Percentiles rank a stretch among this genome's conserved stretches.
phyloP scores from a whole-genome alignment of 2,797 vertebrate genomes.

The Coluber constrictor region DNA sequence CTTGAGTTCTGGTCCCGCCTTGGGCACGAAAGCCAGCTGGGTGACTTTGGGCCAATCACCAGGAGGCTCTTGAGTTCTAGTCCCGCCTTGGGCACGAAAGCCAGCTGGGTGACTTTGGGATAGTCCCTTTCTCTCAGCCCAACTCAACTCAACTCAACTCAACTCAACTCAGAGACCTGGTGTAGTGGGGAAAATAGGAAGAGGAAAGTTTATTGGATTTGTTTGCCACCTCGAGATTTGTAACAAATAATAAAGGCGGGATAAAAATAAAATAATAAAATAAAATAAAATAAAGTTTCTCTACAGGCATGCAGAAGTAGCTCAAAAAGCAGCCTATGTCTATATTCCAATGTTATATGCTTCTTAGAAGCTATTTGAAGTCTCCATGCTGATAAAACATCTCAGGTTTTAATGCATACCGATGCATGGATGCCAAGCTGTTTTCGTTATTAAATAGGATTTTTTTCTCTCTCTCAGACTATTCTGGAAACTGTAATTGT shows the following conservation, averaged over 20 bases:
- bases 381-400: too few species aligned
- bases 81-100: not conserved
- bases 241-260: not conserved
- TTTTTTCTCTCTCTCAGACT: not conserved
- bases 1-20: too few species aligned
- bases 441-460: not conserved
- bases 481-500: too few species aligned
- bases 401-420: too few species aligned
- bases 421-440: too few species aligned
- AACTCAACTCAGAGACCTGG: not conserved
- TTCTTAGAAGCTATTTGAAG: not conserved
- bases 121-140: not conserved
- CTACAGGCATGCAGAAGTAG: too few species aligned
- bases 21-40: too few species aligned
- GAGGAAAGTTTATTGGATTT: not conserved
- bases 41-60: too few species aligned
- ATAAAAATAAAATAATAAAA: not conserved
- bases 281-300: not conserved
- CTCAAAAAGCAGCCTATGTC: too few species aligned
- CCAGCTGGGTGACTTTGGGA: not conserved
- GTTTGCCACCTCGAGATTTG: not conserved
- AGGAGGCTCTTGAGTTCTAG: not conserved
- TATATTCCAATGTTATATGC: not conserved
- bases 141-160: not conserved
- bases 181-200: not conserved